Evolutionary conservation across 92 coral and sea anemone species (phyloP).

Genomic region (Zoanthus gigantus): DNA sequence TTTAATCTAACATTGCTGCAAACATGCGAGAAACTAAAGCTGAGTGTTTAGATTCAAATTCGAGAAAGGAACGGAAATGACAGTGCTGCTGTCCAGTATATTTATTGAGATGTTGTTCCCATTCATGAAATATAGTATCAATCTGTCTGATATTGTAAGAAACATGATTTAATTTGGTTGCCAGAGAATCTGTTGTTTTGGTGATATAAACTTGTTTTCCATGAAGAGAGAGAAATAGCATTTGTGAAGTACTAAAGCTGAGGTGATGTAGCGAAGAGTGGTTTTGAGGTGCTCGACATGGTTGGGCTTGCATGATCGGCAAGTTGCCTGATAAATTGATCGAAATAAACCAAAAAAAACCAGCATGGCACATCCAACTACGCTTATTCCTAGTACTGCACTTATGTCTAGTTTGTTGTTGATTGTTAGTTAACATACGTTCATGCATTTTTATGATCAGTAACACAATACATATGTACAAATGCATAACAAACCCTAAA

Average conservation of each 20-base stretch:
- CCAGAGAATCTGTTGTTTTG: slow-evolving; percentile 10
- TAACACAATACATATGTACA: slow-evolving; percentile 13
- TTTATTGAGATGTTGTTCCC: slow-evolving; percentile 29
- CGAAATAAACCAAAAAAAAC: neutral
- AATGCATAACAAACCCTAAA: neutral
- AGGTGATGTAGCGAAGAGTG: neutral
- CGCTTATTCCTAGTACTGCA: slow-evolving; percentile 17
- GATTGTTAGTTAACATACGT: slow-evolving; percentile 18
- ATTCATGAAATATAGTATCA: neutral
- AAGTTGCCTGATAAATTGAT: neutral
- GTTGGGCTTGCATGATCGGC: neutral
- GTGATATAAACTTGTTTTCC: neutral
- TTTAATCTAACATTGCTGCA: slow-evolving; percentile 11
- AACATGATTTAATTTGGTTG: slow-evolving; percentile 3
- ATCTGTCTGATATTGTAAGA: neutral
- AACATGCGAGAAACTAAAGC: slow-evolving; percentile 11
- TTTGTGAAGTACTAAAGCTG: slow-evolving; percentile 3
- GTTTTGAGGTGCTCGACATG: neutral
- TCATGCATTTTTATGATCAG: neutral
- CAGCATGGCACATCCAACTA: slow-evolving; percentile 49
- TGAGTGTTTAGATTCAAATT: slow-evolving; percentile 9
- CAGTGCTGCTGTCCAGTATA: slow-evolving; percentile 9
- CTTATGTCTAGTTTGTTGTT: neutral
- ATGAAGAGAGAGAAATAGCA: neutral
- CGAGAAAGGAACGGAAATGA: slow-evolving; percentile 28